Evolutionary conservation across 2,797 vertebrate genomes (phyloP).

Genomic region (Iguana delicatissima): DNA sequence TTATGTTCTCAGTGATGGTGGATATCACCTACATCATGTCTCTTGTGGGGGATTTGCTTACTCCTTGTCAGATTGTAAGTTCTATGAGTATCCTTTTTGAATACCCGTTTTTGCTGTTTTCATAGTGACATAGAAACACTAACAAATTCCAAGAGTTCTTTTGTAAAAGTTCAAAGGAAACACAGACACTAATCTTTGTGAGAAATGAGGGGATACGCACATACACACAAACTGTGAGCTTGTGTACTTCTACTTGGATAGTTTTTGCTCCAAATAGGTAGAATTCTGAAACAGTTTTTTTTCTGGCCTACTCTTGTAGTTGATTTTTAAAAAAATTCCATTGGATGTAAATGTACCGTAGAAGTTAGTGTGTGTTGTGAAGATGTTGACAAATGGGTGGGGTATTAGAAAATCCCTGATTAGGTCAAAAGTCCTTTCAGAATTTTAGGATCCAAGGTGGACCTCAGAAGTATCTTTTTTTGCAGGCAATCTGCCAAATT

Average conservation of each 20-base stretch:
- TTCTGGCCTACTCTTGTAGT: neutral
- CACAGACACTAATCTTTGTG: neutral
- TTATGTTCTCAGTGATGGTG: conserved; percentile 35
- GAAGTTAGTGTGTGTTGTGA: too few species aligned
- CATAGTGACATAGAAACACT: neutral
- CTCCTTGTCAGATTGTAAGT: conserved; percentile 16
- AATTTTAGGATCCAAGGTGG: neutral
- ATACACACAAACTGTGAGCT: neutral
- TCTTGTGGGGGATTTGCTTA: conserved; percentile 24
- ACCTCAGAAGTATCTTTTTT: neutral
- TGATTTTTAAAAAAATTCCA: neutral
- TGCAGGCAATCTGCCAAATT: neutral
- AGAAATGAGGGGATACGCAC: neutral
- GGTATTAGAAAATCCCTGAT: neutral
- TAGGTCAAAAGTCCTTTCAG: neutral
- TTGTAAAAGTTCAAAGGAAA: neutral
- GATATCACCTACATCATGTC: conserved; percentile 41
- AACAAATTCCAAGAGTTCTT: neutral
- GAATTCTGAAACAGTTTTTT: neutral
- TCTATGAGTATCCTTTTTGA: conserved; percentile 13
- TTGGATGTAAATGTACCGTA: neutral
- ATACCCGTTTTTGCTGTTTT: neutral
- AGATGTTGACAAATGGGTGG: neutral
- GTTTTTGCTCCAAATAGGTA: neutral
- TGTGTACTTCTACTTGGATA: neutral